These are phyloP conservation scores for Melanotaenia pygmaea DNA, from an alignment of 2,797 vertebrate species.

Conservation along the genomic window DNA sequence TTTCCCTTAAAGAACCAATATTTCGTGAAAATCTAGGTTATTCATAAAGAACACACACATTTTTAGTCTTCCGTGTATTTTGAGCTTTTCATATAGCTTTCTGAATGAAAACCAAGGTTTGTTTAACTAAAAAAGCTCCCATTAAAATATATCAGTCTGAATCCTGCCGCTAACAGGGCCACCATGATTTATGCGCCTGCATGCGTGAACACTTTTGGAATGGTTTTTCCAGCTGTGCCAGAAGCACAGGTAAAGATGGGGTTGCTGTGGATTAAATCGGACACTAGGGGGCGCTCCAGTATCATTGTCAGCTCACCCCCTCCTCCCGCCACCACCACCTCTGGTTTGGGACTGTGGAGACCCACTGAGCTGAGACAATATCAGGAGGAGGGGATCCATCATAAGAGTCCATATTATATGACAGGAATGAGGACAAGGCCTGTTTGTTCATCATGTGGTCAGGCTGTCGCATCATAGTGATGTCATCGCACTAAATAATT, in stretches of 20 bases:
- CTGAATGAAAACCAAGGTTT: too few species aligned
- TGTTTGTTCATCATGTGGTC: constrained; percentile 16
- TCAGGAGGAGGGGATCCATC: constrained; percentile 17
- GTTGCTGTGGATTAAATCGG: background rate
- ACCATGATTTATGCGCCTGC: background rate
- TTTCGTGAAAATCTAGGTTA: background rate
- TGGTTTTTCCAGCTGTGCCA: constrained; percentile 22
- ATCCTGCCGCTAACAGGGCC: too few species aligned
- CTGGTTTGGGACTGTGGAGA: constrained; percentile 11
- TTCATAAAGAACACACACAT: background rate
- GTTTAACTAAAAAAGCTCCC: too few species aligned
- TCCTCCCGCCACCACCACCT: background rate
- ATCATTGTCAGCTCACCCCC: background rate
- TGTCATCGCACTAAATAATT: constrained; percentile 15
- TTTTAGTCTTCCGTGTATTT: too few species aligned
- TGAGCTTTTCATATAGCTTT: too few species aligned
- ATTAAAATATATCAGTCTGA: too few species aligned
- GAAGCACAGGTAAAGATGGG: too few species aligned
- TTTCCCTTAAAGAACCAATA: background rate
- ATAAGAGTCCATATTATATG: constrained; percentile 28
- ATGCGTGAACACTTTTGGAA: constrained; percentile 21
- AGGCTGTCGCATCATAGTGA: constrained; percentile 1
- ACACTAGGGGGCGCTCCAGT: constrained; percentile 51
- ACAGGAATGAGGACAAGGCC: constrained; percentile 25
- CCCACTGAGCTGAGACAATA: constrained; percentile 39